phyloP scores from a whole-genome alignment of 2,113 vertebrate species.

The Oreotragus oreotragus region DNA sequence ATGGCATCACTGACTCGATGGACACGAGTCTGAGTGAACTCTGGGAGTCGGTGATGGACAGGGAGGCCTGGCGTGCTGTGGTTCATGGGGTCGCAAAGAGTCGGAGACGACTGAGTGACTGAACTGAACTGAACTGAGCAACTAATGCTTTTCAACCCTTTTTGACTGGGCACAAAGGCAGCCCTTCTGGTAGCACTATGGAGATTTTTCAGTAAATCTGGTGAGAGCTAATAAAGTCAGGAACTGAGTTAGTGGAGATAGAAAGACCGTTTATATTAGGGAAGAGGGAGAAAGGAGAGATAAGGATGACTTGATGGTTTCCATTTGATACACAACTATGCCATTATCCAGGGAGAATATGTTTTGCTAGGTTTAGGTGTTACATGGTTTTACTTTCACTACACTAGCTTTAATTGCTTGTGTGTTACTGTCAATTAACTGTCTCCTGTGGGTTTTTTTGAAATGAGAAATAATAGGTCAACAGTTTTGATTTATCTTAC shows the following conservation, averaged over 20 bases:
- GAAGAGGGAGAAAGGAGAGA: neutral
- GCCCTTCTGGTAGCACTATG: neutral
- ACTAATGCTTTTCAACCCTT: neutral
- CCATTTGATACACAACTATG: neutral
- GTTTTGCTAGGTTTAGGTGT: neutral
- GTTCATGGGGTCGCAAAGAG: too few relatives aligned
- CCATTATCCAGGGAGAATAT: neutral
- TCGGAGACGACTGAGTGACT: neutral
- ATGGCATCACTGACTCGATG: too few relatives aligned
- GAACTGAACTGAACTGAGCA: neutral
- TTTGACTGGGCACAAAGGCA: neutral
- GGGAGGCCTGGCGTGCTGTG: too few relatives aligned
- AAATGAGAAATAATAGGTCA: slow-evolving; percentile 13
- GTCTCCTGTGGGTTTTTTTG: neutral
- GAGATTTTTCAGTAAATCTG: neutral
- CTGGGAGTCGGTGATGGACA: too few relatives aligned
- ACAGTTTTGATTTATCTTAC: neutral
- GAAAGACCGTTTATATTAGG: neutral
- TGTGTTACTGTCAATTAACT: neutral
- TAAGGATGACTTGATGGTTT: neutral
- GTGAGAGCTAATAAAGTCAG: neutral
- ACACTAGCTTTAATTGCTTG: slow-evolving; percentile 8
- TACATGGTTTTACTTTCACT: neutral
- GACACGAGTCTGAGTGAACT: too few relatives aligned
- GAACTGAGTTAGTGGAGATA: neutral